Evolutionary conservation across 2,888 invertebrate genomes (phyloP).

Genomic region (Eupithecia insigniata): DNA sequence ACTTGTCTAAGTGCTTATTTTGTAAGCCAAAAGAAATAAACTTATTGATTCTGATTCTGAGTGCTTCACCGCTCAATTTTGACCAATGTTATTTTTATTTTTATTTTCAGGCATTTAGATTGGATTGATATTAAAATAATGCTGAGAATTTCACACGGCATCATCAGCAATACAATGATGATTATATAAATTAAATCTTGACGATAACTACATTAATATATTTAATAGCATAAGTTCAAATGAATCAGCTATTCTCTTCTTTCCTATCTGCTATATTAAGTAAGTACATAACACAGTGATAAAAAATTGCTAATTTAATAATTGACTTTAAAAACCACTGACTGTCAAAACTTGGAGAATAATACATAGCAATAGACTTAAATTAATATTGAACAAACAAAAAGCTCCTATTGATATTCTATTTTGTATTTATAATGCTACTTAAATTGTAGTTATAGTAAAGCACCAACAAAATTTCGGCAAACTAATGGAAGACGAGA

Average conservation of each 20-base stretch:
- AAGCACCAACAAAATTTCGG: conserved; percentile 27
- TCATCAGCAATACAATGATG: no score
- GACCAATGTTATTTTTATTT: neutral
- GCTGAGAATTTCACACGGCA: neutral
- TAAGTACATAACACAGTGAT: neutral
- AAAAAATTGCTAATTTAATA: neutral
- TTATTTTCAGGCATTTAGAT: no score
- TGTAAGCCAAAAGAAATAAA: no score
- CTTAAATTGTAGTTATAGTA: conserved; percentile 15
- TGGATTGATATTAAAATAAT: neutral
- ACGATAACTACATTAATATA: no score
- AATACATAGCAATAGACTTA: neutral
- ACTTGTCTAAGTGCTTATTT: no score
- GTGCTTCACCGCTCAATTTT: neutral
- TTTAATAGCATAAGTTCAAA: neutral
- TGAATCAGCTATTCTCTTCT: neutral
- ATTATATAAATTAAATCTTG: no score
- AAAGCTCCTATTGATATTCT: neutral
- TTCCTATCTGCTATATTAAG: neutral
- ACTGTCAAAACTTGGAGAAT: neutral
- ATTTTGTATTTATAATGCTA: neutral
- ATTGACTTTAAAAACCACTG: conserved; percentile 1
- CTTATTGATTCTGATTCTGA: no score
- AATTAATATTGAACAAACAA: neutral
- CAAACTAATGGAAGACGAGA: conserved; percentile 33